Percentiles rank a stretch among this genome's conserved stretches.
Conservation (phyloP, 2,797 vertebrate genomes). For the Cirrhinus mrigala region DNA sequence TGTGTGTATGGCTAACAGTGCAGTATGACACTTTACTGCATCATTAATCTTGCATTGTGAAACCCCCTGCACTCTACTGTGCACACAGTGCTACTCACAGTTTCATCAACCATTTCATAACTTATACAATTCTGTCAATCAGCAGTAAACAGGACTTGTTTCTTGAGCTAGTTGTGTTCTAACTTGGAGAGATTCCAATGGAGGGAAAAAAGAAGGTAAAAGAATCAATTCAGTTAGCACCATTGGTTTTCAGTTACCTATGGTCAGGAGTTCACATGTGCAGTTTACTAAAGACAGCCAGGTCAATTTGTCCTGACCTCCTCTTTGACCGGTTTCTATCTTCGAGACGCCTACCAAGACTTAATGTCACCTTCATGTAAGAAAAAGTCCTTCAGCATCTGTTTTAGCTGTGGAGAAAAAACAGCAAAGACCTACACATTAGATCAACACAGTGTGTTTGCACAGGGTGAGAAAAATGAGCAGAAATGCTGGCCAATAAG, state of each 20-base stretch:
- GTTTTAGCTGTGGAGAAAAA: conserved; percentile 68
- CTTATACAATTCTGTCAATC: conserved; percentile 22
- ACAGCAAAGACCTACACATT: background rate
- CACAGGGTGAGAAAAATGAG: conserved; percentile 56
- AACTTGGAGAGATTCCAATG: background rate
- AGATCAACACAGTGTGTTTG: background rate
- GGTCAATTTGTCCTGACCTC: background rate
- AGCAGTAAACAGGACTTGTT: conserved; percentile 9
- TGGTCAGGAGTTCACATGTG: conserved; percentile 25
- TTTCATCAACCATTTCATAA: conserved; percentile 27
- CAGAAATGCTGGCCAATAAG: conserved; percentile 64
- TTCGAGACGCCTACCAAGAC: background rate
- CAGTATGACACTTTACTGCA: conserved; percentile 58
- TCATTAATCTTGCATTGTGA: conserved; percentile 66
- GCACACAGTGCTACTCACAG: conserved; percentile 1
- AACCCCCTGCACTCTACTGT: conserved; percentile 41
- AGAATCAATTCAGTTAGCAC: background rate
- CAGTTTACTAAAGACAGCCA: background rate
- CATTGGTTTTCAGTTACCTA: conserved; percentile 4
- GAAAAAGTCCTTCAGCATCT: conserved; percentile 68
- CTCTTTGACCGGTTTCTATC: background rate
- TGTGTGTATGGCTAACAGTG: background rate
- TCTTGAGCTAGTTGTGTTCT: background rate
- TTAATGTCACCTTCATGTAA: conserved; percentile 3
- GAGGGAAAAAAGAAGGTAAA: background rate